Evolutionary conservation across 1,140 invertebrate genomes (phyloP), one percentile per base, ranked within the genome.

Genomic region (Brachionus calyciflorus): DNA sequence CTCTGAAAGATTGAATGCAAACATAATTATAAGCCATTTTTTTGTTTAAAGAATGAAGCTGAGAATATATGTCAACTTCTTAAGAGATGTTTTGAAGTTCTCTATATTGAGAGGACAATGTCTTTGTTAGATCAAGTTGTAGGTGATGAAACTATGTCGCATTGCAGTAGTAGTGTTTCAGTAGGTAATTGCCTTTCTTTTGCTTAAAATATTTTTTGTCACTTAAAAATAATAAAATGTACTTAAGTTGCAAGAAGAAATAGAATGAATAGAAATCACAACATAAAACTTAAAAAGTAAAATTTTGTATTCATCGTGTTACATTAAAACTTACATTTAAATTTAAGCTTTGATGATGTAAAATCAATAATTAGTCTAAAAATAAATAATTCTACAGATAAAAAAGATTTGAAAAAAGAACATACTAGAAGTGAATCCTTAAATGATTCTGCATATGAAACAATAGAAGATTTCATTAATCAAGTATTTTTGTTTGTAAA

Each of bases 121-220:
- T 65, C 60, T 24, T 44, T 65, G 2, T 24, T 65, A 24, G 60
- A 65, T 28, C 60, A 65, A 46, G 60, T 65, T 10, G 60, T 65
- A 24, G 60, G 60, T 24, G 60, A 65, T 44, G 60, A 65, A 10
- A 65, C 60, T 44, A 24, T 65, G 33, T 65, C 60, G 1, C 41
- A 65, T 65, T 65, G 60, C 24, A 65, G 60, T 41, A 65, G 37
- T 10, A 65, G 60, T 65, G 60, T 65, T 44, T 65, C 60, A 65
- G 60, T 65, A 24, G 60, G 60, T 65, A 65, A 44, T n/a, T n/a
- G n/a, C n/a, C n/a, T n/a, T n/a, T n/a, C n/a, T 40, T 26, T 40
- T 40, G 21, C n/a, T 24, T 9, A 65, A 44, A 44, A 26, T 30
- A 5, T 63, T 12, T 0, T n/a, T 26, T 7, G 44, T 14, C 4